Evolutionary conservation across 2,888 invertebrate genomes (phyloP).

Genomic region (Hydroisotoma schaefferi): DNA sequence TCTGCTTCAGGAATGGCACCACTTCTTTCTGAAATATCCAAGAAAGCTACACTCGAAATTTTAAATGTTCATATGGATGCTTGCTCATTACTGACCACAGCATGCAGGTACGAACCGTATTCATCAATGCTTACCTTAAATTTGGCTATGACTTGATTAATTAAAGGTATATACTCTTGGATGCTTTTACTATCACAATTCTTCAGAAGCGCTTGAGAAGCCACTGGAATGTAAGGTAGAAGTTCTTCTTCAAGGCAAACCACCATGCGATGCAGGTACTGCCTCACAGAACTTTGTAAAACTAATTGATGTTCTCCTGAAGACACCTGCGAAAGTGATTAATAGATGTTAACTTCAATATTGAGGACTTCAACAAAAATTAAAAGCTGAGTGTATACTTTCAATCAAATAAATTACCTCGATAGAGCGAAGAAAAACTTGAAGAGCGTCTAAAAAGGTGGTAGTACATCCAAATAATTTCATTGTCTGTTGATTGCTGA

Average conservation of each 20-base stretch:
- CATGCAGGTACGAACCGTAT: conserved; percentile 2
- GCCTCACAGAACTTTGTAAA: conserved; percentile 55
- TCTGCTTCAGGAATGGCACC: conserved; percentile 55
- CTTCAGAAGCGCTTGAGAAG: conserved; percentile 55
- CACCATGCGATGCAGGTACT: conserved; percentile 60
- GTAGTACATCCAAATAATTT: conserved; percentile 56
- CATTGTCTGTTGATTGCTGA: conserved; percentile 58
- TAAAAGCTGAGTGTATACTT: too few relatives aligned
- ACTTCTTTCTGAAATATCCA: conserved; percentile 55
- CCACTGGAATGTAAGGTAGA: conserved; percentile 56
- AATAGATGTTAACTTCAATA: conserved; percentile 5
- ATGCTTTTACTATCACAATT: conserved; percentile 49
- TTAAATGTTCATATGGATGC: conserved; percentile 31
- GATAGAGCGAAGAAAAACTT: conserved; percentile 56
- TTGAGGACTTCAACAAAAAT: too few relatives aligned
- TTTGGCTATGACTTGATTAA: conserved; percentile 60
- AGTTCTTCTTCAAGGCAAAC: conserved; percentile 59
- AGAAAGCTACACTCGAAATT: conserved; percentile 47
- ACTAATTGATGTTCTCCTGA: conserved; percentile 29
- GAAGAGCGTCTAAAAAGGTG: conserved; percentile 56
- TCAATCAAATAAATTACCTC: conserved; percentile 52
- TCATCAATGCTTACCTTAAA: conserved; percentile 54
- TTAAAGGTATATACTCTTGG: conserved; percentile 58
- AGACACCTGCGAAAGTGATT: conserved; percentile 10
- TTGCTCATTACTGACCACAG: conserved; percentile 9